Evolutionary conservation across 35 echinoderm and acorn worm species (phyloP).

Genomic region (Strongylocentrotus purpuratus): DNA sequence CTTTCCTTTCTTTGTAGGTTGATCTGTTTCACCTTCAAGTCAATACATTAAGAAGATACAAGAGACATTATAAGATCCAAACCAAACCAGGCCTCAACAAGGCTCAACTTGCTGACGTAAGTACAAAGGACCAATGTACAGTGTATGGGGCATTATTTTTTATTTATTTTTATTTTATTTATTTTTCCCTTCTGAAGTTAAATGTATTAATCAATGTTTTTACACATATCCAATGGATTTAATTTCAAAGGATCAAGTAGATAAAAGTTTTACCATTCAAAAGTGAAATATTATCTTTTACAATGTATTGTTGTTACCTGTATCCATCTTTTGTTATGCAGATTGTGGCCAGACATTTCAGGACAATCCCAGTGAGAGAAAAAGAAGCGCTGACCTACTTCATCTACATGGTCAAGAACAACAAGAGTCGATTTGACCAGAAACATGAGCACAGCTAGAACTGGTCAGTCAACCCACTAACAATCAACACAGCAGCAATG

Average conservation of each 20-base stretch:
- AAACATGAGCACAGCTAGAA: constrained; percentile 69
- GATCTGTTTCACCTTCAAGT: constrained; percentile 93
- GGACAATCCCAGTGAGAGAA: constrained; percentile 89
- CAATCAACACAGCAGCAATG: no score
- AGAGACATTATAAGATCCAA: constrained; percentile 86
- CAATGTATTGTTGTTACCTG: neutral
- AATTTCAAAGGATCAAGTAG: no score
- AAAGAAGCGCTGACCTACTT: constrained; percentile 97
- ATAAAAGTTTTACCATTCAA: no score
- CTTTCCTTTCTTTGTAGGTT: constrained; percentile 58
- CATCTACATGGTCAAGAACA: constrained; percentile 99
- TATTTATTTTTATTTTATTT: no score
- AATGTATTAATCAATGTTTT: no score
- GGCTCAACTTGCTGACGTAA: constrained; percentile 90
- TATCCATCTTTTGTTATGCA: constrained; percentile 39
- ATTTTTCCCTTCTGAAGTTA: no score
- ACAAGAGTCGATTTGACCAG: constrained; percentile 98
- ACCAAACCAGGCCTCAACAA: constrained; percentile 97
- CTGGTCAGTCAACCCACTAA: neutral
- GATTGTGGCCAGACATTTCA: constrained; percentile 91
- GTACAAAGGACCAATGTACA: neutral
- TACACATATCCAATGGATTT: no score
- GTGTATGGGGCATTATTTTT: no score
- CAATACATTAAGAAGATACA: constrained; percentile 93
- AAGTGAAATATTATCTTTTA: neutral